Evolutionary conservation across 2,888 invertebrate species (phyloP).

Genomic region (Lasioglossum morio): DNA sequence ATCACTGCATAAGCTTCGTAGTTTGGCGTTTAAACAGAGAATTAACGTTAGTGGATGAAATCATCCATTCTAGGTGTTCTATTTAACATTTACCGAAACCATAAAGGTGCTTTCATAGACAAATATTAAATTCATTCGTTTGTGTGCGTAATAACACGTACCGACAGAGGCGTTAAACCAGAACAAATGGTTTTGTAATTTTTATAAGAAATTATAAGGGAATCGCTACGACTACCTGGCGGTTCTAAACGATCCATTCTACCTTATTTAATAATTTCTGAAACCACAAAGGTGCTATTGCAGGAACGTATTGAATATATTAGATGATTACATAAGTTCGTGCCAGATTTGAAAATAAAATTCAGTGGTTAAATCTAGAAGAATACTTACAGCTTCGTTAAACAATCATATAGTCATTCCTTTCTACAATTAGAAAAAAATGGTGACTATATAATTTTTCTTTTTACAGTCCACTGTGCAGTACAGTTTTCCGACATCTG

Average conservation of each 20-base stretch:
- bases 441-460: no score
- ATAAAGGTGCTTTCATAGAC: neutral
- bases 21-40: neutral
- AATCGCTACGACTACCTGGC: neutral
- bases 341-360: no score
- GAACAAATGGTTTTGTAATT: neutral
- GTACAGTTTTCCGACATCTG: no score
- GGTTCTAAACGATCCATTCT: neutral
- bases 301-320: neutral
- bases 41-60: neutral
- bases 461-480: no score
- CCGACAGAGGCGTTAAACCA: neutral
- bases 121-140: neutral
- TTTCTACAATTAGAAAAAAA: no score
- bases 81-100: neutral
- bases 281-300: neutral
- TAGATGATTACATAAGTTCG: no score
- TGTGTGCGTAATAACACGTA: neutral
- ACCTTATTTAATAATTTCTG: neutral
- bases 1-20: neutral
- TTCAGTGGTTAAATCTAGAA: no score
- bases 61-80: neutral
- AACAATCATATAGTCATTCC: no score
- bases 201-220: neutral
- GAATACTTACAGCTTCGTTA: no score